These are phyloP conservation scores for Protodeltote pygarga DNA, from an alignment of 2,888 invertebrate genomes.

Conservation along the genomic window DNA sequence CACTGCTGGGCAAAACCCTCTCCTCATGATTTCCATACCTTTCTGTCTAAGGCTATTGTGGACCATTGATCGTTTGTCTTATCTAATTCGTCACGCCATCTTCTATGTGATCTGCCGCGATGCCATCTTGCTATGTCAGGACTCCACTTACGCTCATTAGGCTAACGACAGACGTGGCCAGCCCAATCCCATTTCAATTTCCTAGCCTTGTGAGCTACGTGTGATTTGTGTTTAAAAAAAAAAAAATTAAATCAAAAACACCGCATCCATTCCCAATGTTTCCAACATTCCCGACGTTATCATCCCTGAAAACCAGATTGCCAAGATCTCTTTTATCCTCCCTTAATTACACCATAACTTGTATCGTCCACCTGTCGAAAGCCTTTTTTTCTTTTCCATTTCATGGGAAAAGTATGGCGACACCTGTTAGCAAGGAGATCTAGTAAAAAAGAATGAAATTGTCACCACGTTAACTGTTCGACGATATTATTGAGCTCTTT, in stretches of 20 bases:
- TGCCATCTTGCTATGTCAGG: no score
- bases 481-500: slow-evolving; percentile 35
- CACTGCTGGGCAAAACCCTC: no score
- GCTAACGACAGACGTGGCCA: no score
- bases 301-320: slow-evolving; percentile 69
- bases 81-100: no score
- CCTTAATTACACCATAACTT: slow-evolving; percentile 69
- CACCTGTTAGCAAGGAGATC: slow-evolving; percentile 60
- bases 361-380: slow-evolving; percentile 67
- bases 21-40: no score
- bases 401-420: slow-evolving; percentile 67
- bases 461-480: slow-evolving; percentile 14
- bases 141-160: no score
- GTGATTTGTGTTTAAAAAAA: no score
- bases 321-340: slow-evolving; percentile 64
- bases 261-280: slow-evolving; percentile 21
- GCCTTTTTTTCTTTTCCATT: slow-evolving; percentile 62
- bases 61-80: no score
- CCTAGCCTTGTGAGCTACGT: no score
- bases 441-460: slow-evolving; percentile 31
- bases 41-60: no score
- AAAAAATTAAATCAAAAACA: slow-evolving; percentile 12
- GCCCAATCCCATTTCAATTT: no score
- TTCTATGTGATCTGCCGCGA: no score
- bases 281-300: slow-evolving; percentile 39